Evolutionary conservation across 2,797 vertebrate genomes (phyloP), one percentile per base, ranked within the genome.

Genomic region (Sphaeramia orbicularis): DNA sequence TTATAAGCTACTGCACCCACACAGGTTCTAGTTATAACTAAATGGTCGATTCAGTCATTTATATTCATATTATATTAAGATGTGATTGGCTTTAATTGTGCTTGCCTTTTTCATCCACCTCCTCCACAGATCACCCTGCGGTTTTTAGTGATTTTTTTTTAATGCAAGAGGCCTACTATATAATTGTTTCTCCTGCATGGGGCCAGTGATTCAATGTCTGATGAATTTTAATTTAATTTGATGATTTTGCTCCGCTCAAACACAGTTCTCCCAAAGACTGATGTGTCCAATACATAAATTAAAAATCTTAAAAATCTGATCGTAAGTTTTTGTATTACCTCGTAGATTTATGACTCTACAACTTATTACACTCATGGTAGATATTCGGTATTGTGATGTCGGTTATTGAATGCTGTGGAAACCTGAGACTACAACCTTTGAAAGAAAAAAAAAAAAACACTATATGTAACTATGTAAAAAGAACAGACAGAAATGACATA

Each of bases 1-100:
- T 32, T 35, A 32, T 18, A 57, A 16, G 42, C 16, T 35, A 30
- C 44, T 45, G 41, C 55, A 35, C 55, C 55, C 27, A 58, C 55
- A 45, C 42, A 36, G 15, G 32, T 45, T 58, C 44, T 3, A 35
- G 32, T 35, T 35, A 35, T 8, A 35, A n/a, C 40, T 42, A 42
- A 6, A 13, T 42, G 40, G 40, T 42, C 11, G 18, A 45, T 58
- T 36, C n/a, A 19, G 30, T 44, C 55, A 44, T 45, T 58, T 58
- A 44, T 44, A 32, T 45, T 45, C 27, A 43, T 58, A 58, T 58
- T 58, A 58, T 35, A 35, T 35, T 35, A 45, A 58, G 55, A 45
- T 58, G 42, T 45, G 24, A 58, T 58, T 58, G 42, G 30, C 19
- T 16, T 58, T 44, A 58, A 44, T 30, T 41, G 27, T 35, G 55